phyloP scores from a whole-genome alignment of 2,797 vertebrate species.

The Spatula clypeata region DNA sequence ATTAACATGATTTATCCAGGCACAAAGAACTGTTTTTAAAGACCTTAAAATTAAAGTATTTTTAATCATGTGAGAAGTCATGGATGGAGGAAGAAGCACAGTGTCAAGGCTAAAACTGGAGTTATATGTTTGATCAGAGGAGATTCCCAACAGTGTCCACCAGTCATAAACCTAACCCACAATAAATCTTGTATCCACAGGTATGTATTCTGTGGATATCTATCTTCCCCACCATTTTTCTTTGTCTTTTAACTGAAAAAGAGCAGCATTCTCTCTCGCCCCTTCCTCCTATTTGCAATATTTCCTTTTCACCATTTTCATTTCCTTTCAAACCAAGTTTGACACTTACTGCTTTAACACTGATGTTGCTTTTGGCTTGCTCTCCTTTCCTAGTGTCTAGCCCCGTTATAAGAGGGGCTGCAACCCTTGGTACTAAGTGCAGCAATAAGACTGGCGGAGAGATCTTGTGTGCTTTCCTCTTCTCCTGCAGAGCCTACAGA shows the following conservation, averaged over 20 bases:
- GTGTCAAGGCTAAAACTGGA: not conserved
- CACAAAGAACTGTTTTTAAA: not conserved
- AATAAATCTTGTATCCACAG: not conserved
- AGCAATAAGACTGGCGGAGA: not conserved
- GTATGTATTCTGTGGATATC: not conserved
- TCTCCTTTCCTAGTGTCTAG: not conserved
- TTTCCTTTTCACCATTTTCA: not conserved
- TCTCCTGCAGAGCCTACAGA: not conserved
- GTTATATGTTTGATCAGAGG: not conserved
- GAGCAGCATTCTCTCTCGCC: not conserved
- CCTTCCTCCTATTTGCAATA: not conserved
- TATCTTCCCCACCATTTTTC: not conserved
- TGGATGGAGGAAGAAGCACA: not conserved
- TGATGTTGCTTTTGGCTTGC: not conserved
- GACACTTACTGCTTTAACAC: not conserved
- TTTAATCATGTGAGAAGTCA: not conserved
- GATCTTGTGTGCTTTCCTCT: not conserved
- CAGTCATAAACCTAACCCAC: not conserved
- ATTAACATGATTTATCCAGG: not conserved
- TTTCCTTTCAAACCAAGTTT: constrained; percentile 5
- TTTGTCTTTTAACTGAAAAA: not conserved
- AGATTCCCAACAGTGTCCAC: not conserved
- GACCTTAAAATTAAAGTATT: not conserved
- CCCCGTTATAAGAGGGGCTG: not conserved
- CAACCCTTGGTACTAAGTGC: not conserved